Evolutionary conservation across 2,113 vertebrate genomes (phyloP).

Genomic region (Indri indri): DNA sequence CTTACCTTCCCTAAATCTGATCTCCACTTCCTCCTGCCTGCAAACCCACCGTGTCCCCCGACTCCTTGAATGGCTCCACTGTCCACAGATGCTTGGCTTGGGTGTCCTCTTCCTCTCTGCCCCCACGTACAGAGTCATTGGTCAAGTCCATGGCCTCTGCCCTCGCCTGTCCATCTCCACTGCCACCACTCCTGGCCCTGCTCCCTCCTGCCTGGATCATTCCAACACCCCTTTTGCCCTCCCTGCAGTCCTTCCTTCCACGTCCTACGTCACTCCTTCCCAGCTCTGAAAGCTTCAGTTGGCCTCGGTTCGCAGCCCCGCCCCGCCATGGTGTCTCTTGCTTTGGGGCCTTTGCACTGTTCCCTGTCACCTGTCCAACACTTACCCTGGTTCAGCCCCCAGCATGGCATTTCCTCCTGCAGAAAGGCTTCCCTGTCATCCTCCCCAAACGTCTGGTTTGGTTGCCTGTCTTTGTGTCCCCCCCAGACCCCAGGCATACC

Average conservation of each 20-base stretch:
- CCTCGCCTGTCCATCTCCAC: neutral
- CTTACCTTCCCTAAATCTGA: neutral
- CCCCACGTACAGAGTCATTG: neutral
- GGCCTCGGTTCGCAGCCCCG: neutral
- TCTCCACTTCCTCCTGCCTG: neutral
- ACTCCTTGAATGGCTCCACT: neutral
- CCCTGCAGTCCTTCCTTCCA: too few species aligned
- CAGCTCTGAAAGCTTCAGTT: neutral
- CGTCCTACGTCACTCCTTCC: neutral
- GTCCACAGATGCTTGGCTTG: neutral
- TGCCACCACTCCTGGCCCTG: neutral
- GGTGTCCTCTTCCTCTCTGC: neutral
- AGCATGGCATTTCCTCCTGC: neutral
- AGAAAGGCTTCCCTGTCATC: neutral
- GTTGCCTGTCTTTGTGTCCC: neutral
- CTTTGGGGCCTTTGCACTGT: neutral
- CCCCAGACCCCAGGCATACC: neutral
- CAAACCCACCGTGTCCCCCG: neutral
- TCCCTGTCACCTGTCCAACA: neutral
- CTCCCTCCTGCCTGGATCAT: neutral
- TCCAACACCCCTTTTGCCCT: neutral
- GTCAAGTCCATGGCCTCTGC: neutral
- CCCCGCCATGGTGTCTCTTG: rapidly evolving
- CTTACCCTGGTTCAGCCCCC: neutral
- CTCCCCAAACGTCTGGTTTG: neutral